Percentiles rank a stretch among this genome's conserved stretches.
These are phyloP conservation scores for Eurypyga helias DNA, from an alignment of 2,113 vertebrate species.

Conservation along the genomic window DNA sequence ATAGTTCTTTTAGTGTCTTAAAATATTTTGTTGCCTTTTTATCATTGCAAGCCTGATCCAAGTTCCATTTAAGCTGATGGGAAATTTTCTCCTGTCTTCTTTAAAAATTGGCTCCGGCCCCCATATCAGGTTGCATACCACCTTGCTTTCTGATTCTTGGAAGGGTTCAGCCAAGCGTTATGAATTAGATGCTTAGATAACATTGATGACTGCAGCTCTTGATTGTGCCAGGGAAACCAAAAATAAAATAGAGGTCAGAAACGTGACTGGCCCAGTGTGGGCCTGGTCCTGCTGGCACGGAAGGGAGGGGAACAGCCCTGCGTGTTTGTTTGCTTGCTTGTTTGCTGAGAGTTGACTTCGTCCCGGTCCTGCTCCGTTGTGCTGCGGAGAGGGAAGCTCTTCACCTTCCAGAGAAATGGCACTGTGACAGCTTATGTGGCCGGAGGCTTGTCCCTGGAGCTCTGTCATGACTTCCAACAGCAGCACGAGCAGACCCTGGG, in stretches of 20 bases:
- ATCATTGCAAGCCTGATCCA: conserved; percentile 36
- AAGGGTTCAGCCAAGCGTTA: conserved; percentile 58
- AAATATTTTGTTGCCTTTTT: conserved; percentile 61
- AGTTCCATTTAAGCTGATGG: conserved; percentile 42
- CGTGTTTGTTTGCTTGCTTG: background rate
- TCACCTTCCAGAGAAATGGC: background rate
- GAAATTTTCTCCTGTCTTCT: conserved; percentile 26
- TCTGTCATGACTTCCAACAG: background rate
- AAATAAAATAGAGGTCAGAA: conserved; percentile 57
- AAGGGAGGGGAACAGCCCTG: background rate
- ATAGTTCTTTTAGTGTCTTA: conserved; percentile 44
- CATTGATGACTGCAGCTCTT: conserved; percentile 43
- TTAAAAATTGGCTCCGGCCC: conserved; percentile 15
- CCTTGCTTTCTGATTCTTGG: conserved; percentile 62
- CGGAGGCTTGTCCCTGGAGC: background rate
- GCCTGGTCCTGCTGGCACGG: background rate
- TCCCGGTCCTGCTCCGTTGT: fast-evolving
- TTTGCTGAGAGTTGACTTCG: background rate
- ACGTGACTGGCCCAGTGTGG: background rate
- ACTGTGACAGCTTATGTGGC: background rate
- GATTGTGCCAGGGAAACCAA: conserved; percentile 40
- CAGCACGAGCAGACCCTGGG: background rate
- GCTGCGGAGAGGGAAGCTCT: background rate
- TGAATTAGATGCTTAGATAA: conserved; percentile 67
- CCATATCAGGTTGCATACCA: conserved; percentile 39